Conservation (phyloP, 2,113 vertebrate species). For the Myotis davidii region DNA sequence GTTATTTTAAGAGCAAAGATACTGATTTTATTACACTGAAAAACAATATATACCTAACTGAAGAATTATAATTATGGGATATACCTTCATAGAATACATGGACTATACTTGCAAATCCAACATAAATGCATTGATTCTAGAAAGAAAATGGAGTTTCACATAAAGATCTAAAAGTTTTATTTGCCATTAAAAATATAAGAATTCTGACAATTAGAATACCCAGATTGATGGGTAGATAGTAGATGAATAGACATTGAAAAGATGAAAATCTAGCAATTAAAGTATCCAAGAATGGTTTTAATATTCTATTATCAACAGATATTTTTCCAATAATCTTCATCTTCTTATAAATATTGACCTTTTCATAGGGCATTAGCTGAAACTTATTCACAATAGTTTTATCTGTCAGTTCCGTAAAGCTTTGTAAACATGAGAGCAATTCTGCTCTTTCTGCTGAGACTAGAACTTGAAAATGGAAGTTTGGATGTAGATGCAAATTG, state of each 20-base stretch:
- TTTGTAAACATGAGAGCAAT: neutral
- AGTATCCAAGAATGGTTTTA: neutral
- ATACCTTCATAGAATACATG: neutral
- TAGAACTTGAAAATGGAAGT: constrained; percentile 49
- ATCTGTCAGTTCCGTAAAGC: neutral
- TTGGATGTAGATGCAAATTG: constrained; percentile 46
- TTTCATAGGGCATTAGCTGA: neutral
- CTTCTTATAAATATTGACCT: neutral
- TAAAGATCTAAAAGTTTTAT: neutral
- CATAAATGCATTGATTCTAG: neutral
- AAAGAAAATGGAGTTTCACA: neutral
- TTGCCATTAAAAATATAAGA: neutral
- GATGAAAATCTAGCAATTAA: neutral
- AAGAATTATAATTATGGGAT: neutral
- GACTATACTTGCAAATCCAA: neutral
- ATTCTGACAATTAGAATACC: neutral
- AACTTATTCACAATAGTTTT: neutral
- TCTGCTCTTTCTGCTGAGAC: neutral
- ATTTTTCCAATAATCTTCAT: neutral
- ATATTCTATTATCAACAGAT: neutral
- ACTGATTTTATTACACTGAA: constrained; percentile 9
- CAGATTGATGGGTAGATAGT: neutral
- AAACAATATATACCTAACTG: neutral
- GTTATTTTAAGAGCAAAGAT: constrained; percentile 2
- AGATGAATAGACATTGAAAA: neutral